phyloP scores from a whole-genome alignment of 2,888 invertebrate genomes.

The Drosophila melanosoma region DNA sequence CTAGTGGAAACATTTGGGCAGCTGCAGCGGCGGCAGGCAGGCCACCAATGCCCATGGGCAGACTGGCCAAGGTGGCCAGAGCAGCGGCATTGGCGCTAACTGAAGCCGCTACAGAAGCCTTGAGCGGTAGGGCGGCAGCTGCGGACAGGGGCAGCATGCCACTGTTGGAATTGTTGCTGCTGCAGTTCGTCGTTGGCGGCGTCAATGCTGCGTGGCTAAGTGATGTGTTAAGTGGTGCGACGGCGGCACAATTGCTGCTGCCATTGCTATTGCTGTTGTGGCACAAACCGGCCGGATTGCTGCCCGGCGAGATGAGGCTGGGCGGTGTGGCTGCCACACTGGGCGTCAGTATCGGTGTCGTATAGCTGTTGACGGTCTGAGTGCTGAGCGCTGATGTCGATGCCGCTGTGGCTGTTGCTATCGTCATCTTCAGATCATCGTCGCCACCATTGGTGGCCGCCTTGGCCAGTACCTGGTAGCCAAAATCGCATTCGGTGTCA shows the following conservation, averaged over 20 bases:
- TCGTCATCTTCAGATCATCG: slow-evolving; percentile 75
- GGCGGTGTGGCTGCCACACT: slow-evolving; percentile 62
- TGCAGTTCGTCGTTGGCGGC: slow-evolving; percentile 50
- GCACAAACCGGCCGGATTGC: slow-evolving; percentile 33
- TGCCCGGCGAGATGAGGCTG: slow-evolving; percentile 64
- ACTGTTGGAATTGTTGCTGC: slow-evolving; percentile 42
- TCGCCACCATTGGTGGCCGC: slow-evolving; percentile 72
- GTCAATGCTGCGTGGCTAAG: slow-evolving; percentile 62
- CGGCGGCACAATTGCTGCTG: slow-evolving; percentile 65
- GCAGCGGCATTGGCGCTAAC: slow-evolving; percentile 56
- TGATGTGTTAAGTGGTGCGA: slow-evolving; percentile 49
- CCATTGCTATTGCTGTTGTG: slow-evolving; percentile 66
- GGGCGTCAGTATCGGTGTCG: slow-evolving; percentile 52
- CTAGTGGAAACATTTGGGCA: slow-evolving; percentile 77
- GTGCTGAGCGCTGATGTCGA: slow-evolving; percentile 52
- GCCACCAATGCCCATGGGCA: slow-evolving; percentile 63
- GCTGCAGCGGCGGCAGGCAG: slow-evolving; percentile 48
- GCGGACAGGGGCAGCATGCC: slow-evolving; percentile 73
- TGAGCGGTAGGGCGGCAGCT: slow-evolving; percentile 52
- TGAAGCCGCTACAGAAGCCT: slow-evolving; percentile 41
- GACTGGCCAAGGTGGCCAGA: slow-evolving; percentile 52
- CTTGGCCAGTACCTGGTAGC: slow-evolving; percentile 83
- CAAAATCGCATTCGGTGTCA: slow-evolving; percentile 83
- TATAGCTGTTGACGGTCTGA: slow-evolving; percentile 62
- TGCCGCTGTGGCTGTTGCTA: slow-evolving; percentile 51